Evolutionary conservation across 2,888 invertebrate species (phyloP), one percentile per base, ranked within the genome.

Genomic region (Teleogryllus oceanicus): DNA sequence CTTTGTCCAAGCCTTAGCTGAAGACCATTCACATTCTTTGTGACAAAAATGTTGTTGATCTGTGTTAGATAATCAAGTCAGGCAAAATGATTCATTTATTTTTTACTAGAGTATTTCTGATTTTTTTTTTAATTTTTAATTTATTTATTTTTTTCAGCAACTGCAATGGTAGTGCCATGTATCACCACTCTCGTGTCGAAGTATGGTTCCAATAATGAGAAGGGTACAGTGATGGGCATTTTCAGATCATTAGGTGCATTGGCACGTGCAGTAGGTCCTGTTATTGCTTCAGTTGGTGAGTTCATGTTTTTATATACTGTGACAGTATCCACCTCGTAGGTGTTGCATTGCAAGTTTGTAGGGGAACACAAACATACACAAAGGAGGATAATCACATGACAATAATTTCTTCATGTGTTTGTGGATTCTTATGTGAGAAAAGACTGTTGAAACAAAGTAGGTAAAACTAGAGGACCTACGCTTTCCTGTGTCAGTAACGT

Each of bases 221-320:
- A 98, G 85, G 99, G 99, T 50, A 93, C 94, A 0, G 94, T 96
- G 83, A 92, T 98, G 85, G 99, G 99, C 16, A 94, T 96, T 83
- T 96, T 98, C 85, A 91, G 99, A 81, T 98, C 98, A 2, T 89
- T 99, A 74, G 99, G 99, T 20, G 96, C 98, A 2, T 88, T 99
- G 76, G 98, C 98, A 0, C 89, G 99, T 83, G 97, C 97, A 37
- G 87, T 96, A 51, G 99, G 99, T 0, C 99, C 99, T 0, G 89
- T 98, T 79, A 87, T 96, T 18, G 95, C 97, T 49, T 95, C 96
- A 79, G 90, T 95, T 83, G 90, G 96, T 96, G 87, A 86, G 84
- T 81, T 80, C 37, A 79, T 78, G 76, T 79, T 80, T 20, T 88
- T 89, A 80, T 87, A 94, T 94, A 98, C 98, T 21, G 94, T 95